phyloP scores from a whole-genome alignment of 2,113 vertebrate genomes.

The Accipiter virgatus region DNA sequence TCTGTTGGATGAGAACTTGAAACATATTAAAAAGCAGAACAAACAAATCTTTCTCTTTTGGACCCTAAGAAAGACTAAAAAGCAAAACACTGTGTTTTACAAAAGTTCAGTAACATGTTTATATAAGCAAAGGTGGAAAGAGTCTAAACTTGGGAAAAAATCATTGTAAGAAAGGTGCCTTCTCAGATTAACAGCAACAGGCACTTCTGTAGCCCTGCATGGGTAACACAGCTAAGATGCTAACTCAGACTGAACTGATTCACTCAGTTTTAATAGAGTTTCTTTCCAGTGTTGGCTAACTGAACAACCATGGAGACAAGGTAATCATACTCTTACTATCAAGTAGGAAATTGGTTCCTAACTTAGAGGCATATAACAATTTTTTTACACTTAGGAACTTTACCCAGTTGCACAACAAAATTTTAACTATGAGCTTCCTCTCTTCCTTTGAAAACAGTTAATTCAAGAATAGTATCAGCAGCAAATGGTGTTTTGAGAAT shows the following conservation, averaged over 20 bases:
- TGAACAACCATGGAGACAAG: neutral
- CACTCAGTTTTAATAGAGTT: neutral
- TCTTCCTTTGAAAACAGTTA: neutral
- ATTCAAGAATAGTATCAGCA: neutral
- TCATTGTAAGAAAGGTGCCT: neutral
- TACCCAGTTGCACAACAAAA: neutral
- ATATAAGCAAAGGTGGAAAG: neutral
- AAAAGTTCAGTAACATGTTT: neutral
- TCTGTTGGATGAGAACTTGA: neutral
- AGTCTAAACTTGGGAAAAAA: neutral
- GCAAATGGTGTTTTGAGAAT: neutral
- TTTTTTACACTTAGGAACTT: neutral
- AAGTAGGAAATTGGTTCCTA: neutral
- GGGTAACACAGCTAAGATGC: neutral
- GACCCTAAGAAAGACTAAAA: neutral
- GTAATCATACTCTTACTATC: neutral
- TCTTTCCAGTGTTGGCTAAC: neutral
- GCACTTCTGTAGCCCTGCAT: neutral
- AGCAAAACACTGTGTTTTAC: neutral
- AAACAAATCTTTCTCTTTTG: neutral
- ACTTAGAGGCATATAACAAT: neutral
- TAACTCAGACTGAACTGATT: neutral
- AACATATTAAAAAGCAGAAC: neutral
- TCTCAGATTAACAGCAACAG: neutral
- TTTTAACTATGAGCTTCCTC: neutral